Evolutionary conservation across 2,797 vertebrate species (phyloP), one percentile per base, ranked within the genome.

Genomic region (Danio jaintianensis): DNA sequence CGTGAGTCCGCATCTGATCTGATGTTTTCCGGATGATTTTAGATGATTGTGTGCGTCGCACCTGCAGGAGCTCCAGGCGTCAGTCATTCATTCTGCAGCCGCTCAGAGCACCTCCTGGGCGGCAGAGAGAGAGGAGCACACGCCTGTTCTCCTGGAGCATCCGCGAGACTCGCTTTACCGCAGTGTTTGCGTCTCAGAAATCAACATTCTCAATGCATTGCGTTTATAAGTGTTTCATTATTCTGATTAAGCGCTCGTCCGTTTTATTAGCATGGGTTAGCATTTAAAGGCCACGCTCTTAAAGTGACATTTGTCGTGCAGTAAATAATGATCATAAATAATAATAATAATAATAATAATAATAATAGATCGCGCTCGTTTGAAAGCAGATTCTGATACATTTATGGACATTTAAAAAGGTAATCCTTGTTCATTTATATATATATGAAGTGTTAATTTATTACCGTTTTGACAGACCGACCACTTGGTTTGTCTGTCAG

Each of bases 251-350:
- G 16, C 18, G 43, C n/a, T 8, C 6, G n/a, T 50, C 43, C 38
- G 29, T 73, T 47, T 47, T 4, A 18, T 38, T 20, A 15, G 45
- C 47, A 62, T 40, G 15, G 58, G 58, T 75, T 18, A 75, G 56
- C 58, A 62, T 38, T 40, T 20, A 50, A 11, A 63, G 73, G 73
- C 58, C 73, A 15, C 1, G 5, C 59, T 75, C 29, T 52, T 62
- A 38, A 18, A 48, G 43, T 62, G 56, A 38, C 10, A 62, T 62
- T 50, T 47, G 22, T 6, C 45, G 6, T 36, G 22, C 43, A 5
- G 36, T 61, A 38, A 36, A 16, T 38, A 4, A 74, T 29, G 7
- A 29, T 29, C 1, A 29, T 29, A 29, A 29, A 29, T 29, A 29
- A 29, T 29, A 29, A 29, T 29, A 3, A 29, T 29, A 29, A 29